Evolutionary conservation across 2,113 vertebrate genomes (phyloP).

Genomic region (Scytalopus superciliaris): DNA sequence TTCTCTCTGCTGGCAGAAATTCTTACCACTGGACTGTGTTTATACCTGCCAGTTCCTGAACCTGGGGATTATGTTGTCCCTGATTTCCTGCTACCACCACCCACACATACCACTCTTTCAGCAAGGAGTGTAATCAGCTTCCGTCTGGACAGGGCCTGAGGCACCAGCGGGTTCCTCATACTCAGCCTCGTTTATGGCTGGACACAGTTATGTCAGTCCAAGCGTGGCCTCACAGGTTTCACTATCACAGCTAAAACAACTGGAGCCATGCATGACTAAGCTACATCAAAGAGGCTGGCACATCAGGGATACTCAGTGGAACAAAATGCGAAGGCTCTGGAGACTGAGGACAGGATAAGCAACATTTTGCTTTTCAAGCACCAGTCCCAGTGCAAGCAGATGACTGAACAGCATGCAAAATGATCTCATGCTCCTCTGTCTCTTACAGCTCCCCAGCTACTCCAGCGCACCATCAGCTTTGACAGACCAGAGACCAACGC

Average conservation of each 20-base stretch:
- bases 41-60: neutral
- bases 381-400: neutral
- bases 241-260: neutral
- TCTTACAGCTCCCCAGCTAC: neutral
- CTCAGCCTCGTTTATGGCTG: neutral
- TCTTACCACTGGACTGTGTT: neutral
- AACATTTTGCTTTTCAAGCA: neutral
- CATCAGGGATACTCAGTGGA: neutral
- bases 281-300: neutral
- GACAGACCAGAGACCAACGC: neutral
- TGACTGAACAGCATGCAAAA: neutral
- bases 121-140: neutral
- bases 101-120: neutral
- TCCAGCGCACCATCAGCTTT: fast-evolving
- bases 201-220: neutral
- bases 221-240: neutral
- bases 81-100: neutral
- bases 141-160: neutral
- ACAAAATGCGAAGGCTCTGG: conserved; percentile 25
- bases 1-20: neutral
- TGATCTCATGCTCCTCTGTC: neutral
- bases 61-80: neutral
- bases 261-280: neutral
- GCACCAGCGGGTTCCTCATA: neutral
- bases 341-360: neutral